phyloP scores from a whole-genome alignment of 2,797 vertebrate species.

The Chanos chanos region DNA sequence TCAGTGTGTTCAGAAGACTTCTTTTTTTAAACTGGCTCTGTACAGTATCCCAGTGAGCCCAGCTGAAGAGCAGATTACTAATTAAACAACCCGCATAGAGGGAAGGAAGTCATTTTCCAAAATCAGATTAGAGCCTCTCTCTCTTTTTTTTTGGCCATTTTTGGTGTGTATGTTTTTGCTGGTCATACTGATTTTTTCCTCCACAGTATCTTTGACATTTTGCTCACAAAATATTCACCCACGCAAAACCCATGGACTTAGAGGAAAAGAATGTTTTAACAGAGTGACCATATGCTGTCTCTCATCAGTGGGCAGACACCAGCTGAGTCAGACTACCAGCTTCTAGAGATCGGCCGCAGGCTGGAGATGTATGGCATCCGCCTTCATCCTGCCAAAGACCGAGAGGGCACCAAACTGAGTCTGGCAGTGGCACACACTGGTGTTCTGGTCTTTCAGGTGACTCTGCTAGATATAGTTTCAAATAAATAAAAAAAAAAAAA shows the following conservation, averaged over 20 bases:
- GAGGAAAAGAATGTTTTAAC: background rate
- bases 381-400: constrained; percentile 92
- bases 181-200: no score
- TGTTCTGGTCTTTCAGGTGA: constrained; percentile 97
- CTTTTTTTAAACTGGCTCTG: constrained; percentile 29
- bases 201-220: no score
- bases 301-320: constrained; percentile 91
- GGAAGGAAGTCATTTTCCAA: constrained; percentile 54
- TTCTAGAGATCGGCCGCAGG: constrained; percentile 89
- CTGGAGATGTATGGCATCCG: constrained; percentile 95
- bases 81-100: constrained; percentile 53
- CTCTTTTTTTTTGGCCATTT: no score
- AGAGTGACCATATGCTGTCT: constrained; percentile 35
- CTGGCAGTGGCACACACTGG: constrained; percentile 90
- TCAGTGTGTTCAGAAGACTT: constrained; percentile 34
- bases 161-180: no score
- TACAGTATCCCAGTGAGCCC: constrained; percentile 38
- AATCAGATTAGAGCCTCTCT: no score
- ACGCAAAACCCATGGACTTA: background rate
- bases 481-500: no score
- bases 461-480: no score
- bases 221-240: no score
- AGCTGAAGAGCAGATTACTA: constrained; percentile 46
- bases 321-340: constrained; percentile 93
- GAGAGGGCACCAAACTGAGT: constrained; percentile 90